Percentiles rank a stretch among this genome's conserved stretches.
These are phyloP conservation scores for Aplodontia rufa DNA, from an alignment of 2,113 vertebrate species.

Conservation along the genomic window DNA sequence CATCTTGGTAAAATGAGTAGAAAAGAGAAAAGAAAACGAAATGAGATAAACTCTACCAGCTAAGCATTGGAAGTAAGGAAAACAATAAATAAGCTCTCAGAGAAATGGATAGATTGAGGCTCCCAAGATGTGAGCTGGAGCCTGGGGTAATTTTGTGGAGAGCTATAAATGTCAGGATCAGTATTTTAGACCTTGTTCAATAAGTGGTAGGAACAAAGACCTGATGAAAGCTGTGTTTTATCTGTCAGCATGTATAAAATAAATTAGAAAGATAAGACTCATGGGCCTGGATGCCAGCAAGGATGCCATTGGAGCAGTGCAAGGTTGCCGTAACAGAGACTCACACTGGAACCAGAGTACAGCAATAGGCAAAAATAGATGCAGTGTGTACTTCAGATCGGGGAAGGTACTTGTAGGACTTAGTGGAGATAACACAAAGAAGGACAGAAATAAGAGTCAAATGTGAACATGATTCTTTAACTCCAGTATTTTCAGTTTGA, in stretches of 20 bases:
- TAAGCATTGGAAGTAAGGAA: conserved; percentile 8
- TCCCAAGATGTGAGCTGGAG: conserved; percentile 8
- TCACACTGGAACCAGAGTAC: neutral
- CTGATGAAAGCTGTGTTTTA: conserved; percentile 37
- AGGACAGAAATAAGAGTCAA: neutral
- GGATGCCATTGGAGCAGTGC: neutral
- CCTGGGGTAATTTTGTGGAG: neutral
- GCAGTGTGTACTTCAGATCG: neutral
- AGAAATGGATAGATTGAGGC: neutral
- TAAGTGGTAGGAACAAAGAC: neutral
- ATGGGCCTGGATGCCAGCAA: neutral
- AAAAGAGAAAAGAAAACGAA: neutral
- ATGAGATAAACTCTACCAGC: neutral
- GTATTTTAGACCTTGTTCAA: conserved; percentile 45
- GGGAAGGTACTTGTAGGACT: neutral
- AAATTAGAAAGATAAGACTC: conserved; percentile 35
- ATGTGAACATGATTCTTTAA: neutral
- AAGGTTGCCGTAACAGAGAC: neutral
- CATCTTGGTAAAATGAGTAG: neutral
- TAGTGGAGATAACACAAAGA: neutral
- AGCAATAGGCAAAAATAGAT: neutral
- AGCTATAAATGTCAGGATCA: conserved; percentile 38
- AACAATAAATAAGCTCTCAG: conserved; percentile 8
- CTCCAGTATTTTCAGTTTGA: neutral
- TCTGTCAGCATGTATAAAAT: conserved; percentile 24